Base-by-base conservation (phyloP, 2,797 vertebrate species). In the Euphonia xanthogaster region DNA sequence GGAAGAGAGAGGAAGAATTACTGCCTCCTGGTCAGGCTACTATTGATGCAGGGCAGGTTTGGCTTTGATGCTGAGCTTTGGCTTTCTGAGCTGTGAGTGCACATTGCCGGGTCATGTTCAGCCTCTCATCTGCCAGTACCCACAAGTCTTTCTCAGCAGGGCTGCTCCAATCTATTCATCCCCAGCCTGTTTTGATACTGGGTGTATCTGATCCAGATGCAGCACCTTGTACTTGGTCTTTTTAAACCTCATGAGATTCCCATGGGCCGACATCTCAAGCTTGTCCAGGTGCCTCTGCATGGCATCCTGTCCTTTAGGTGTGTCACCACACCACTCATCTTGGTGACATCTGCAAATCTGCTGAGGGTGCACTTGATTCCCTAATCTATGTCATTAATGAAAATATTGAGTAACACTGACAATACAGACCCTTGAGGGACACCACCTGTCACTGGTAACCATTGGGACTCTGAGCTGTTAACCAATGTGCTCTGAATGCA, bases 61-160 rank as follows among this genome's bases (percentile, higher is more conserved):
- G 23, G 14, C 28, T 68, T 76, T 54, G 55, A 22, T 40, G 33
- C 7, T 30, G 17, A 45, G 14, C 24, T 33, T 47, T 47, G 44
- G 4, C 33, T 63, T 57, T 89, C 22, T 35, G 45, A 18, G 22
- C 8, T 27, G 22, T 27, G 35, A 77, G 13, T 21, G 7, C 13
- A 8, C 39, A 24, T 18, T 23, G 22, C 2, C 0, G 1, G 25
- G 10, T 58, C 25, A 14, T 12, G 6, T 35, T 28, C 51, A 77
- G 19, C 48, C 22, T 61, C 31, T 28, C 27, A 48, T 10, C 35
- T 15, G 6, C 23, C 42, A 82, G 37, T 0, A 1, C 6, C 8
- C 8, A 8, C 21, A 58, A 35, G 18, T 35, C 15, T 18, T 50
- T 39, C 50, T 63, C 33, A 16, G 14, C 21, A 58, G n/a, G 30